A percentile compares a stretch with the other conserved stretches of the same genome.
Conservation (phyloP, 2,113 vertebrate species). For the Thamnaconus septentrionalis region DNA sequence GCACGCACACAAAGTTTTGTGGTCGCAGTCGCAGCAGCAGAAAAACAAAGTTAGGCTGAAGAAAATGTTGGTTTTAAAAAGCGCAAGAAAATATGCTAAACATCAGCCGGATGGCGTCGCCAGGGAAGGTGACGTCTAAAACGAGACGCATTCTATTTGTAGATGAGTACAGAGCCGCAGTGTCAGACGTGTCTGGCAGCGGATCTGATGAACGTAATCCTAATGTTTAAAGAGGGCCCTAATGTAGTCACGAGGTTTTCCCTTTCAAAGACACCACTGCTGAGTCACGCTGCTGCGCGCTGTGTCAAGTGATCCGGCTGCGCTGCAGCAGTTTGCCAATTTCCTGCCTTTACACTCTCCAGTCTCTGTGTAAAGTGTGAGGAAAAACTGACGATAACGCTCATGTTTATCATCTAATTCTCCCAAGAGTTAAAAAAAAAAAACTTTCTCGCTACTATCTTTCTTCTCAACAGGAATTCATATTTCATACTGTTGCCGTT, state of each 20-base stretch:
- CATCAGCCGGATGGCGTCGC: slow-evolving; percentile 4
- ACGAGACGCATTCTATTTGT: slow-evolving; percentile 52
- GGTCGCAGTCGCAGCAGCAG: too few relatives aligned
- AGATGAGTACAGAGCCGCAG: slow-evolving; percentile 30
- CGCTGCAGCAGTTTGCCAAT: slow-evolving; percentile 7
- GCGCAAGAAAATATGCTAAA: too few relatives aligned
- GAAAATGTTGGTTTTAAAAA: too few relatives aligned
- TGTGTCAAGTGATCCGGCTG: slow-evolving; percentile 22
- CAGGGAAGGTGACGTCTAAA: slow-evolving; percentile 35
- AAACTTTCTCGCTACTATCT: too few relatives aligned
- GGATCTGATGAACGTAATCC: slow-evolving; percentile 54
- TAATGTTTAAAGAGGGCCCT: slow-evolving; percentile 40
- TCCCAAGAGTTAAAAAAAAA: too few relatives aligned
- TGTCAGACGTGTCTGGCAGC: slow-evolving; percentile 42
- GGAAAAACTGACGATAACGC: too few relatives aligned
- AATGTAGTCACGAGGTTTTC: slow-evolving; percentile 40
- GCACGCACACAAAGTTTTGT: too few relatives aligned
- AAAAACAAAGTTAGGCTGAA: too few relatives aligned
- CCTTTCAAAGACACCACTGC: slow-evolving; percentile 35
- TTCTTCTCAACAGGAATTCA: too few relatives aligned
- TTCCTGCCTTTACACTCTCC: slow-evolving; percentile 11
- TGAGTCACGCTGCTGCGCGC: slow-evolving; percentile 25
- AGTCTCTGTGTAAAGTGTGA: too few relatives aligned
- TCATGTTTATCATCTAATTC: too few relatives aligned
- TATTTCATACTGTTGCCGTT: too few relatives aligned